Evolutionary conservation across 1,140 invertebrate species (phyloP).

Genomic region (Macrocentrus cingulum): DNA sequence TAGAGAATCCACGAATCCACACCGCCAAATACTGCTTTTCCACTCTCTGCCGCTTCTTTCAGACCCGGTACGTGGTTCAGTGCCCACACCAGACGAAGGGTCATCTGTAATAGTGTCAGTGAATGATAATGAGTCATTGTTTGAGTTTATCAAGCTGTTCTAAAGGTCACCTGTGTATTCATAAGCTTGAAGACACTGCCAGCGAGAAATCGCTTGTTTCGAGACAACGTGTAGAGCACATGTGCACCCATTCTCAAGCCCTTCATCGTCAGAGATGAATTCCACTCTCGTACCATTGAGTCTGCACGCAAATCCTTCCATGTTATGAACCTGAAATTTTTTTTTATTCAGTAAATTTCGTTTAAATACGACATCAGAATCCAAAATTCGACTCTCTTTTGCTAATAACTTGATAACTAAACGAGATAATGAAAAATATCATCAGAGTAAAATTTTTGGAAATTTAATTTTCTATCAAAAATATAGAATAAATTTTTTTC

Average conservation of each 20-base stretch:
- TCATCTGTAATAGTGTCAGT: slow-evolving; percentile 63
- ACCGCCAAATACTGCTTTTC: slow-evolving; percentile 82
- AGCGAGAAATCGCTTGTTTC: slow-evolving; percentile 78
- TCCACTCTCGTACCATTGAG: slow-evolving; percentile 80
- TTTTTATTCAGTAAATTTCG: background rate
- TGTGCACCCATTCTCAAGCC: slow-evolving; percentile 66
- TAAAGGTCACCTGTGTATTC: slow-evolving; percentile 70
- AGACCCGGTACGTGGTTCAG: slow-evolving; percentile 72
- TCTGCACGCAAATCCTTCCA: slow-evolving; percentile 93
- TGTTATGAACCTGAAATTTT: slow-evolving; percentile 75
- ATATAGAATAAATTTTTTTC: no score
- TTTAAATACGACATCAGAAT: slow-evolving; percentile 3
- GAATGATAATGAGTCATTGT: slow-evolving; percentile 3
- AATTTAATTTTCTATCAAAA: no score
- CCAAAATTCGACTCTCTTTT: no score
- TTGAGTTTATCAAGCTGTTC: background rate
- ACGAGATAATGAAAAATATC: no score
- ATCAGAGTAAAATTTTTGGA: no score
- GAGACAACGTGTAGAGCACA: slow-evolving; percentile 73
- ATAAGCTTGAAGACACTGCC: slow-evolving; percentile 77
- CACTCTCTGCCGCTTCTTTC: slow-evolving; percentile 62
- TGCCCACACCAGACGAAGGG: slow-evolving; percentile 76
- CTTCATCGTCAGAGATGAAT: slow-evolving; percentile 77
- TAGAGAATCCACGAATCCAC: slow-evolving; percentile 92
- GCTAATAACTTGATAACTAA: no score